Evolutionary conservation across 2,888 invertebrate species (phyloP), one percentile per base, ranked within the genome.

Genomic region (Cloeon dipterum): DNA sequence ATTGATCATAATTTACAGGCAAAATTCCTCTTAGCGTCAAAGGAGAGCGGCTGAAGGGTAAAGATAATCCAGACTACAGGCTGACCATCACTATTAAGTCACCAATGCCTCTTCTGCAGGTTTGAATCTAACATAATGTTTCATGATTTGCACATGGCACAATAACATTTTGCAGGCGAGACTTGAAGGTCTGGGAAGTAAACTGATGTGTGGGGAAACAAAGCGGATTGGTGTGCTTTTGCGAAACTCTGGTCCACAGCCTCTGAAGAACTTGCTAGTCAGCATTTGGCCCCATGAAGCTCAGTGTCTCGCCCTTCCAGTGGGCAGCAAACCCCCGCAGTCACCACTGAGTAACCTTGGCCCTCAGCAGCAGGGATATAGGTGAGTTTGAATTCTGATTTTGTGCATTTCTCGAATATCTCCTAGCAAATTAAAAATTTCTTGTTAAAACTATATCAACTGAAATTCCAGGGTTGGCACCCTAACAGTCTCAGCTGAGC

Each of bases 71-170:
- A 13, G 78, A 82, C 52, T 68, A 70, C 45, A 64, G 79, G 43
- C 61, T 91, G 37, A 66, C 73, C 44, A 70, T 88, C 39, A 68
- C 67, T 42, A 67, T 91, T 36, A 69, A 78, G 33, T 74, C 79
- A 11, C 68, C 74, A 44, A 74, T 85, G 42, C 86, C 91, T 0
- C 74, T 77, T 48, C 60, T 91, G 48, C 75, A 82, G 66, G 81
- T 78, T 5, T 14, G 5, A 8, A 14, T 14, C 14, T n/a, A 11
- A 5, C 21, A 21, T 21, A n/a, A n/a, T n/a, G n/a, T n/a, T n/a
- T n/a, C n/a, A n/a, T 21, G 21, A 8, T 21, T 8, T n/a, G n/a
- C n/a, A n/a, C n/a, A n/a, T n/a, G n/a, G n/a, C n/a, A n/a, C n/a
- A n/a, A n/a, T n/a, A n/a, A n/a, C n/a, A n/a, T n/a, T n/a, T n/a